Conservation (phyloP, 2,797 vertebrate genomes). For the Perdix hodgsoniae region DNA sequence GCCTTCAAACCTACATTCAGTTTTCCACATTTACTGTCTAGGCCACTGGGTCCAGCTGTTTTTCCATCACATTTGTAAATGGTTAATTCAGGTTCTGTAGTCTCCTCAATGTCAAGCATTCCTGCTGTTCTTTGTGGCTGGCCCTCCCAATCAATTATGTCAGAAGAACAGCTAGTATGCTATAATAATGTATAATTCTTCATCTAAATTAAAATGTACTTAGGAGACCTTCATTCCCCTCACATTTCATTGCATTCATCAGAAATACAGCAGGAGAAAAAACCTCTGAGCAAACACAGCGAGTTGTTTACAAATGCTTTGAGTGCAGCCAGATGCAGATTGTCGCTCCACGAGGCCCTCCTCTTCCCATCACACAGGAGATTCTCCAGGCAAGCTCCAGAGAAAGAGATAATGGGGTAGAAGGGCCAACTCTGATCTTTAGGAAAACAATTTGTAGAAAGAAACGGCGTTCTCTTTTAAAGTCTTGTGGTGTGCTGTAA, state of each 20-base stretch:
- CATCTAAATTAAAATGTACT: constrained; percentile 76
- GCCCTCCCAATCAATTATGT: constrained; percentile 72
- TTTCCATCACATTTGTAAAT: background rate
- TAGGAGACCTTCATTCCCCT: constrained; percentile 71
- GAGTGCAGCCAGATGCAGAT: background rate
- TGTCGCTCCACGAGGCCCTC: background rate
- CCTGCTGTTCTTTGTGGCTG: constrained; percentile 45
- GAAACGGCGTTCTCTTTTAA: constrained; percentile 28
- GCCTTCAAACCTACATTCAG: background rate
- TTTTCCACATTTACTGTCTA: background rate
- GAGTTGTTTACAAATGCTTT: constrained; percentile 71
- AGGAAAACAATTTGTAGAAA: constrained; percentile 23
- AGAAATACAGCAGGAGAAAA: constrained; percentile 64
- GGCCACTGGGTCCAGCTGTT: background rate
- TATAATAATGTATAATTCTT: constrained; percentile 73
- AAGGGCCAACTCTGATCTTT: constrained; percentile 23
- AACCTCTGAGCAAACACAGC: constrained; percentile 60
- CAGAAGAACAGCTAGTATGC: constrained; percentile 68
- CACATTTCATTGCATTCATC: constrained; percentile 70
- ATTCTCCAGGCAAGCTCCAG: constrained; percentile 36
- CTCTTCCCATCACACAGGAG: constrained; percentile 31
- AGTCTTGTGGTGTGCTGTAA: constrained; percentile 37
- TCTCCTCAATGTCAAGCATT: constrained; percentile 55
- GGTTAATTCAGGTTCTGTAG: constrained; percentile 33
- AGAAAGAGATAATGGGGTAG: background rate